Base-by-base conservation (phyloP, 2,113 vertebrate species). In the Campylorhamphus procurvoides region DNA sequence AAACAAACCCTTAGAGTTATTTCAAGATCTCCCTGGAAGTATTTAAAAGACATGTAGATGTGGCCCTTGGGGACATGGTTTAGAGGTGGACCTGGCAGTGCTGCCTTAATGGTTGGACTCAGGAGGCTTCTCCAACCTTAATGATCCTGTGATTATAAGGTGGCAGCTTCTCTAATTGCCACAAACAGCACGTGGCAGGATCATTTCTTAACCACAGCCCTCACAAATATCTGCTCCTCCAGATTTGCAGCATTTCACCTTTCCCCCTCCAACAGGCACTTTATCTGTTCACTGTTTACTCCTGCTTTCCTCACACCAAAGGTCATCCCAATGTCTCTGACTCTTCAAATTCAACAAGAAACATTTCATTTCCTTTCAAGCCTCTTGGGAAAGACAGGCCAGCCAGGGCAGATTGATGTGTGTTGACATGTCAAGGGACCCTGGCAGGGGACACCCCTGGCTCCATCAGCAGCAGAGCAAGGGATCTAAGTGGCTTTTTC, bases 181-280 rank as follows among this genome's bases (percentile, higher is more conserved):
- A 28, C 2, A 0, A 59, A n/a, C 42, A 74, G 53, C 8, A 1
- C 0, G 0, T 1, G 17, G 29, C 76, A 46, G 67, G 64, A 33
- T 42, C 42, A 42, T 46, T 79, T 47, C 72, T 60, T 69, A 58
- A n/a, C 39, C 64, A 23, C 49, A 58, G 31, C 19, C 29, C 56
- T 53, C 24, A 31, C 12, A 55, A 59, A 59, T 52, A 66, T 68
- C 42, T 15, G 27, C 40, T 73, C 14, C 63, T 40, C 20, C 0
- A 0, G 47, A 27, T 50, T 5, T 67, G 62, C 71, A 71, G 69
- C 19, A 23, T 56, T 53, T 47, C 80, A 59, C 91, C 71, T 79
- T 49, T 58, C 53, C 47, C 42, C 37, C 75, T 28, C 18, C 46
- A 29, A 33, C 42, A 53, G 24, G 42, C 24, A 2, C 47, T 55